Percentiles rank a stretch among this genome's conserved stretches.
Evolutionary conservation across 2,797 vertebrate genomes (phyloP).

Genomic region (Pseudomugil tenellus): DNA sequence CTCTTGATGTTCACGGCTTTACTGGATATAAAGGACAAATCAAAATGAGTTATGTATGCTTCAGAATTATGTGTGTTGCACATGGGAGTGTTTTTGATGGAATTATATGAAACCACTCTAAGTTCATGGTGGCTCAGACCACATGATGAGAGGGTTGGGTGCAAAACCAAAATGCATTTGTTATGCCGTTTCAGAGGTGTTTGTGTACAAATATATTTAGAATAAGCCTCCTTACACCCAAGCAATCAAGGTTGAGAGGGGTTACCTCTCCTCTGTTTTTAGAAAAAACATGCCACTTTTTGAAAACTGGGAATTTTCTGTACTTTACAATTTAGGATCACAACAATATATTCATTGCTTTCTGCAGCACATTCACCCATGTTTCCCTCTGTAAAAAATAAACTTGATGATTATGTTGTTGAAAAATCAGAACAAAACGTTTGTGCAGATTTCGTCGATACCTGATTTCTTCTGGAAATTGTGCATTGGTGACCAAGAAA

Average conservation of each 20-base stretch:
- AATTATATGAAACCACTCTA: not conserved
- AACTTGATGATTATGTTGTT: too few species aligned
- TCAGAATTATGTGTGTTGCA: not conserved
- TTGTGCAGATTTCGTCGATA: constrained; percentile 47
- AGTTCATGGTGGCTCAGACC: not conserved
- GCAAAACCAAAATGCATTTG: too few species aligned
- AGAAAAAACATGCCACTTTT: too few species aligned
- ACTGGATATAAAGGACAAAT: not conserved
- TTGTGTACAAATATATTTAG: too few species aligned
- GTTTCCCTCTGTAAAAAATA: not conserved
- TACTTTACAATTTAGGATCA: too few species aligned
- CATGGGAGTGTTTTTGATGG: not conserved
- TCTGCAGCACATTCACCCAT: not conserved
- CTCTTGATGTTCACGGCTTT: not conserved
- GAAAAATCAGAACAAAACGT: not conserved
- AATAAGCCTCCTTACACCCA: not conserved
- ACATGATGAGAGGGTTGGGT: not conserved
- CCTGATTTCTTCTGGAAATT: constrained; percentile 94
- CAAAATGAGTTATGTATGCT: not conserved
- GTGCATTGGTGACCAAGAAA: constrained; percentile 95
- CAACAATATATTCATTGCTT: too few species aligned
- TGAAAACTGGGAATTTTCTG: too few species aligned
- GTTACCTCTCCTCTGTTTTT: too few species aligned
- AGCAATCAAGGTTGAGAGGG: not conserved
- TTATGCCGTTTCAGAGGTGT: too few species aligned